These are phyloP conservation scores for Melitaea cinxia DNA, from an alignment of 1,140 invertebrate genomes.

Conservation along the genomic window DNA sequence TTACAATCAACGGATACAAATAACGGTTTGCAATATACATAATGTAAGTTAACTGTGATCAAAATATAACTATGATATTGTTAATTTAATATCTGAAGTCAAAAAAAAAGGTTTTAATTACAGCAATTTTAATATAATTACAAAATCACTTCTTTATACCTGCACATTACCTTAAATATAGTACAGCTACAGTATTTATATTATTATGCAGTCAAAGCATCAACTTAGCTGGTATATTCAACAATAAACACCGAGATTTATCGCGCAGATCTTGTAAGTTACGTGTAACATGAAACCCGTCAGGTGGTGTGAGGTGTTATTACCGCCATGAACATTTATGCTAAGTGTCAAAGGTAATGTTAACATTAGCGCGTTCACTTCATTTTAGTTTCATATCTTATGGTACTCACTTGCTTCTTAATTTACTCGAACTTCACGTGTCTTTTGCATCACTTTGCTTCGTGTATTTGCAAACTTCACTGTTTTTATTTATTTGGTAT, in stretches of 20 bases:
- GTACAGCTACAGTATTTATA: too few relatives aligned
- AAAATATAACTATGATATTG: too few relatives aligned
- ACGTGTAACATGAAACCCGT: slow-evolving; percentile 22
- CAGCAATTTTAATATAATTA: too few relatives aligned
- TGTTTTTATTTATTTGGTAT: neutral
- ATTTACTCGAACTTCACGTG: neutral
- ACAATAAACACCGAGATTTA: neutral
- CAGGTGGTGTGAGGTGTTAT: slow-evolving; percentile 19
- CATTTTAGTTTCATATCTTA: slow-evolving; percentile 15
- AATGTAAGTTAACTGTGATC: too few relatives aligned
- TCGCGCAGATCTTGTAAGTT: slow-evolving; percentile 4
- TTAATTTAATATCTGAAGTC: too few relatives aligned
- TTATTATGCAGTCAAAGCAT: neutral
- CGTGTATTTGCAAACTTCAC: neutral
- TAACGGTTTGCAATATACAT: too few relatives aligned
- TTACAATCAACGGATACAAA: too few relatives aligned
- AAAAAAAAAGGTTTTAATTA: too few relatives aligned
- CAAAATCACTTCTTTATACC: too few relatives aligned
- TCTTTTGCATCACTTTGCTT: neutral
- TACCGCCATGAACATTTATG: slow-evolving; percentile 25
- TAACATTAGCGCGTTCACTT: slow-evolving; percentile 20
- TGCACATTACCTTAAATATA: neutral
- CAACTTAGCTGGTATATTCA: neutral
- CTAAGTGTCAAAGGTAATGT: slow-evolving; percentile 24
- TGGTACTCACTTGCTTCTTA: neutral